Conservation (phyloP, 2,113 vertebrate genomes). For the Myocastor coypus region DNA sequence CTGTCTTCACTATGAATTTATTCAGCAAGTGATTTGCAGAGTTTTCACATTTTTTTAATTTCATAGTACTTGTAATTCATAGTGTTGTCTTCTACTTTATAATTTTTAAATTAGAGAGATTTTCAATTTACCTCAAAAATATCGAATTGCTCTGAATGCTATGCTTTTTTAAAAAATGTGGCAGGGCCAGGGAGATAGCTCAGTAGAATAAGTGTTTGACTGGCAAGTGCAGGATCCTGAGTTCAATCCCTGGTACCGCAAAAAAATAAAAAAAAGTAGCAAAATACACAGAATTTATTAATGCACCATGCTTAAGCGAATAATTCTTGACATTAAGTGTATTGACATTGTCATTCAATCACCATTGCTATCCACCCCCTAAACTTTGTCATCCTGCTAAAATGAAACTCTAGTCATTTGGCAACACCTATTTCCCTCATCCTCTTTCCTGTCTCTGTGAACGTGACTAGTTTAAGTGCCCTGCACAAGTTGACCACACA, state of each 20-base stretch:
- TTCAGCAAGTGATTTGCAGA: slow-evolving; percentile 36
- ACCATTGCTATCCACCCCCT: not conserved
- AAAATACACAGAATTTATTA: not conserved
- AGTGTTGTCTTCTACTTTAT: too few species aligned
- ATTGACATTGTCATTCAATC: not conserved
- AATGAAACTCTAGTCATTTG: not conserved
- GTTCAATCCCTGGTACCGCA: too few species aligned
- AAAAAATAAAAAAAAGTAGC: not conserved
- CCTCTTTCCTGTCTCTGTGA: not conserved
- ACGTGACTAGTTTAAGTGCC: not conserved
- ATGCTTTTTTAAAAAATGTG: too few species aligned
- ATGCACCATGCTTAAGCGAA: not conserved
- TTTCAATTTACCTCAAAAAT: slow-evolving; percentile 25
- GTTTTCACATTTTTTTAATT: slow-evolving; percentile 4
- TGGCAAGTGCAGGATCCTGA: too few species aligned
- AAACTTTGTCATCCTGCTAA: not conserved
- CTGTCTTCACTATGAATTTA: slow-evolving; percentile 12
- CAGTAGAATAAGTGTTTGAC: too few species aligned
- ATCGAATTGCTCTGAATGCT: not conserved
- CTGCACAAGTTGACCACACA: not conserved
- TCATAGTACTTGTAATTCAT: too few species aligned
- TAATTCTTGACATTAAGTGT: not conserved
- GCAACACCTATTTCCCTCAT: not conserved
- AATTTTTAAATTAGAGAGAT: not conserved
- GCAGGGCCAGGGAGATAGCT: too few species aligned